A percentile compares a stretch with the other conserved stretches of the same genome.
These are phyloP conservation scores for Gymnocypris eckloni DNA, from an alignment of 2,797 vertebrate genomes.

Conservation along the genomic window DNA sequence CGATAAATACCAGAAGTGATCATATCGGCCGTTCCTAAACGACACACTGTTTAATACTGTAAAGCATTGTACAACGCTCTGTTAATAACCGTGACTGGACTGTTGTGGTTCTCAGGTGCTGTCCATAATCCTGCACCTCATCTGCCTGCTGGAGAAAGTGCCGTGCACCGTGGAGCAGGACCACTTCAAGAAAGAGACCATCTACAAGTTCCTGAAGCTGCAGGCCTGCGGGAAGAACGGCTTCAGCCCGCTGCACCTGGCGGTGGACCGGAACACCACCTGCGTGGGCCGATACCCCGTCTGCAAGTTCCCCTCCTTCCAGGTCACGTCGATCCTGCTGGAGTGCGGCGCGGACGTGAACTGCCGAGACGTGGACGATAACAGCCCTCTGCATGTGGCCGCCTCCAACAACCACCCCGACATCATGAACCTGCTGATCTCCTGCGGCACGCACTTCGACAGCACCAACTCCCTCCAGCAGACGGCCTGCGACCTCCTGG, in stretches of 20 bases:
- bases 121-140: slow-evolving; percentile 97
- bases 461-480: slow-evolving; percentile 93
- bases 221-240: slow-evolving; percentile 95
- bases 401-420: slow-evolving; percentile 96
- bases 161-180: slow-evolving; percentile 93
- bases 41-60: no score
- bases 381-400: slow-evolving; percentile 95
- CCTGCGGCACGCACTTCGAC: slow-evolving; percentile 96
- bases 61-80: no score
- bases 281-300: slow-evolving; percentile 98
- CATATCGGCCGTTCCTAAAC: no score
- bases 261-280: slow-evolving; percentile 95
- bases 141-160: slow-evolving; percentile 97
- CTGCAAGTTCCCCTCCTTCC: slow-evolving; percentile 97
- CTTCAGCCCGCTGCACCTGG: slow-evolving; percentile 95
- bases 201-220: slow-evolving; percentile 95
- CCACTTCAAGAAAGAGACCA: slow-evolving; percentile 97
- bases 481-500: slow-evolving; percentile 94
- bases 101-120: slow-evolving; percentile 69
- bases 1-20: no score
- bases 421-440: slow-evolving; percentile 98
- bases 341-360: slow-evolving; percentile 97
- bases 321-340: slow-evolving; percentile 92
- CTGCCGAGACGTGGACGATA: slow-evolving; percentile 92
- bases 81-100: no score